Evolutionary conservation across 2,797 vertebrate genomes (phyloP).

Genomic region (Hephaestus fuliginosus): DNA sequence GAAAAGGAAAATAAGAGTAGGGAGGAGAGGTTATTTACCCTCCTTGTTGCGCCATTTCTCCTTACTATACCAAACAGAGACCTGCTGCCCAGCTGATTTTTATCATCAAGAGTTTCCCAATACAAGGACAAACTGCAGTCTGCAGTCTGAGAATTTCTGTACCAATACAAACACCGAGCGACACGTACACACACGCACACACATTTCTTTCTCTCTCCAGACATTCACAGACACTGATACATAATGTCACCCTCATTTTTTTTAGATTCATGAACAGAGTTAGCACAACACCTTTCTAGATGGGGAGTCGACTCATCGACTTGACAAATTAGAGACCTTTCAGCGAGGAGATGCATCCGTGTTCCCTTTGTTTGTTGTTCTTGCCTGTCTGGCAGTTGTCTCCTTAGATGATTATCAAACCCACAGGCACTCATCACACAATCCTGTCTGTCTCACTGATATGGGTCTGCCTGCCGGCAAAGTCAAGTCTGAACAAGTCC

Average conservation of each 20-base stretch:
- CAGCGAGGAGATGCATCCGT: constrained; percentile 49
- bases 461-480: constrained; percentile 60
- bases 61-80: constrained; percentile 4
- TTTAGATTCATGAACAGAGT: constrained; percentile 24
- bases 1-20: background rate
- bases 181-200: constrained; percentile 2
- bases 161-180: constrained; percentile 4
- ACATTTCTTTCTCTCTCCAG: background rate
- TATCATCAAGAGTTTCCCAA: constrained; percentile 14
- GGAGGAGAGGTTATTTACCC: constrained; percentile 14
- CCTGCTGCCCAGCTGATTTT: constrained; percentile 12
- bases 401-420: constrained; percentile 77
- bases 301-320: constrained; percentile 38
- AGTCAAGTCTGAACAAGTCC: constrained; percentile 78
- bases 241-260: background rate
- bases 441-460: constrained; percentile 70
- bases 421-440: constrained; percentile 73
- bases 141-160: constrained; percentile 6
- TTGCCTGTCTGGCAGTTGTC: constrained; percentile 78
- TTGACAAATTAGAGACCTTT: constrained; percentile 71
- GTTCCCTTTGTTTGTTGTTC: constrained; percentile 77
- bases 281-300: constrained; percentile 38
- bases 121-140: constrained; percentile 10
- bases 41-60: constrained; percentile 13
- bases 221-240: constrained; percentile 26